Evolutionary conservation across 2,888 invertebrate genomes (phyloP), one percentile per base, ranked within the genome.

Genomic region (Sarcophaga variegata): DNA sequence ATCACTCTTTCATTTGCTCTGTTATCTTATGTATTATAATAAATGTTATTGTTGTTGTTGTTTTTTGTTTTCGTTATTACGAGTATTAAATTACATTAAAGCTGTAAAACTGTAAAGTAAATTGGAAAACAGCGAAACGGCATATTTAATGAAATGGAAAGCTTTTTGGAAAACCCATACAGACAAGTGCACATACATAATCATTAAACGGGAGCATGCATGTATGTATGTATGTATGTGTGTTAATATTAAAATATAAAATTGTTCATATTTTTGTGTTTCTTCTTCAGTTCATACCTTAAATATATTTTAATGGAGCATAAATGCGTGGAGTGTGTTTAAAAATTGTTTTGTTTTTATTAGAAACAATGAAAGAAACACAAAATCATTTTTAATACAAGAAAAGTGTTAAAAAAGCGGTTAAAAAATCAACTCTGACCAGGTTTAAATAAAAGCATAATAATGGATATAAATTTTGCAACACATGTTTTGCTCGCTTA

Each of bases 391-490:
- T 54, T 11, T 1, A 63, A 70, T 71, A 64, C 47, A 49, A 8
- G 79, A 60, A 1, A 62, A 49, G 47, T 8, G 71, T 12, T 12
- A 25, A 47, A 71, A 66, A 59, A 4, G 20, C 17, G 2, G 1
- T 17, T 4, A 75, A 14, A 22, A 12, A 49, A 3, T 69, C 63
- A 54, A 17, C 54, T 3, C 17, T 17, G 17, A 54, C 17, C 54
- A 17, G 54, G 17, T 14, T 4, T 1, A 54, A 54, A 54, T 70
- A 62, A 63, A 75, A 64, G 75, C 74, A 25, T 12, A 75, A 81
- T n/a, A 76, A 75, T 47, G 60, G 14, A 47, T 75, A 86, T 79
- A 75, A 82, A 86, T 77, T 82, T 17, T 74, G 20, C 8, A 45
- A 49, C 74, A 69, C 83, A 86, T 81, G 80, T 70, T 67, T 80